Percentiles rank a stretch among this genome's conserved stretches.
Evolutionary conservation across 2,888 invertebrate genomes (phyloP).

Genomic region (Dynastes grantii): DNA sequence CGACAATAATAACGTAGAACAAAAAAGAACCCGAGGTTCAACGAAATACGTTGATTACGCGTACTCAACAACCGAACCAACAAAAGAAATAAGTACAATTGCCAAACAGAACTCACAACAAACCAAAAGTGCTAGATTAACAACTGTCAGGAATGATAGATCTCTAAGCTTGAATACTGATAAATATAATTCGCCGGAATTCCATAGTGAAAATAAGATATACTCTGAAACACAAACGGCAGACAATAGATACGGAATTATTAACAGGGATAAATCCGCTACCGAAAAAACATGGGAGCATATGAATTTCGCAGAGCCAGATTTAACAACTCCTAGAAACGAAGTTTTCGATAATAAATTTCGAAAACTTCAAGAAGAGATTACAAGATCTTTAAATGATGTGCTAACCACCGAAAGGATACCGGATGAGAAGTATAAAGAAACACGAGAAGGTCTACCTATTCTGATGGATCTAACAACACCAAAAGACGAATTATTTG

Average conservation of each 20-base stretch:
- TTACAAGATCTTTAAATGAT: slow-evolving; percentile 37
- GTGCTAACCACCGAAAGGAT: slow-evolving; percentile 73
- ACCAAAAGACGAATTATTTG: slow-evolving; percentile 72
- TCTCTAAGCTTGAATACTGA: slow-evolving; percentile 66
- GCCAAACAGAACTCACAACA: slow-evolving; percentile 46
- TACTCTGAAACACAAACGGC: slow-evolving; percentile 72
- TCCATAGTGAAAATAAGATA: slow-evolving; percentile 72
- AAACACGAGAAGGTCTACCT: slow-evolving; percentile 5
- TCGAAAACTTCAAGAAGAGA: slow-evolving; percentile 72
- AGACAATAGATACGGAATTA: slow-evolving; percentile 65
- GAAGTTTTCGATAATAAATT: slow-evolving; percentile 70
- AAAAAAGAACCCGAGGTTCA: slow-evolving; percentile 22
- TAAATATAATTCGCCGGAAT: slow-evolving; percentile 73
- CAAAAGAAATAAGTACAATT: slow-evolving; percentile 28
- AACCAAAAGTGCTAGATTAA: slow-evolving; percentile 52
- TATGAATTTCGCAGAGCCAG: slow-evolving; percentile 5
- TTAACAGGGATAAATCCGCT: slow-evolving; percentile 50
- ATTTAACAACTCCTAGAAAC: slow-evolving; percentile 72
- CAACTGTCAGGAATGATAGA: slow-evolving; percentile 60
- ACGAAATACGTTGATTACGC: slow-evolving; percentile 32
- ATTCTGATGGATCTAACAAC: slow-evolving; percentile 67
- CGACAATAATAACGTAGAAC: slow-evolving; percentile 24
- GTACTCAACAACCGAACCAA: slow-evolving; percentile 28
- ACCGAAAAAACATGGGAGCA: slow-evolving; percentile 40
- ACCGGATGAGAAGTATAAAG: slow-evolving; percentile 73